Evolutionary conservation across 2,888 invertebrate genomes (phyloP).

Genomic region (Amphiduros pacificus): DNA sequence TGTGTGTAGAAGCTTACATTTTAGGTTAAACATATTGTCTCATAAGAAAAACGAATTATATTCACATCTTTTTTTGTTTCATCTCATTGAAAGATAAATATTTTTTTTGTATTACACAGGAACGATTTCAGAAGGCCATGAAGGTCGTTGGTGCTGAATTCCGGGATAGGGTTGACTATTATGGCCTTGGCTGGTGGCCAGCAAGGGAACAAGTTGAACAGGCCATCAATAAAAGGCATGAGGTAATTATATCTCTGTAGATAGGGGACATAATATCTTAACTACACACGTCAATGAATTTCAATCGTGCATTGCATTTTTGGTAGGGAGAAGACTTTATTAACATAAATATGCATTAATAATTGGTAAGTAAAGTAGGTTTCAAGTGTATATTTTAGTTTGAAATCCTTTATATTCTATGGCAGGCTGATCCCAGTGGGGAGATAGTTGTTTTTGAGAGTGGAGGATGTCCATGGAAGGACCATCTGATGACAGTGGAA

Average conservation of each 20-base stretch:
- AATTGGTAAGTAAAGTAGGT: too few relatives aligned
- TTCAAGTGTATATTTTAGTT: too few relatives aligned
- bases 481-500: conserved; percentile 83
- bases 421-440: conserved; percentile 73
- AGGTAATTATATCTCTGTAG: too few relatives aligned
- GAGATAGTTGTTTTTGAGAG: conserved; percentile 74
- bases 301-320: too few relatives aligned
- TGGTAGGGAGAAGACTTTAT: too few relatives aligned
- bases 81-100: background rate
- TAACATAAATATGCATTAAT: too few relatives aligned
- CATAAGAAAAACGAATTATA: background rate
- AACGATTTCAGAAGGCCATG: conserved; percentile 77
- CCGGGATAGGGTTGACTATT: conserved; percentile 67
- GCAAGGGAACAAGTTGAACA: conserved; percentile 75
- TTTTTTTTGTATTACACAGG: conserved; percentile 33
- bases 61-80: too few relatives aligned
- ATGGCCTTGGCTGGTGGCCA: conserved; percentile 80
- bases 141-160: conserved; percentile 80
- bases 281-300: too few relatives aligned
- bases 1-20: conserved; percentile 34
- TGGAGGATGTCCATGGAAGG: conserved; percentile 85
- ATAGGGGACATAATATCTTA: too few relatives aligned
- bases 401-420: background rate
- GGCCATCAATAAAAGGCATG: conserved; percentile 71
- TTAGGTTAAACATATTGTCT: too few relatives aligned